Conservation (phyloP, 2,888 invertebrate genomes). For the Copidosoma aretas region DNA sequence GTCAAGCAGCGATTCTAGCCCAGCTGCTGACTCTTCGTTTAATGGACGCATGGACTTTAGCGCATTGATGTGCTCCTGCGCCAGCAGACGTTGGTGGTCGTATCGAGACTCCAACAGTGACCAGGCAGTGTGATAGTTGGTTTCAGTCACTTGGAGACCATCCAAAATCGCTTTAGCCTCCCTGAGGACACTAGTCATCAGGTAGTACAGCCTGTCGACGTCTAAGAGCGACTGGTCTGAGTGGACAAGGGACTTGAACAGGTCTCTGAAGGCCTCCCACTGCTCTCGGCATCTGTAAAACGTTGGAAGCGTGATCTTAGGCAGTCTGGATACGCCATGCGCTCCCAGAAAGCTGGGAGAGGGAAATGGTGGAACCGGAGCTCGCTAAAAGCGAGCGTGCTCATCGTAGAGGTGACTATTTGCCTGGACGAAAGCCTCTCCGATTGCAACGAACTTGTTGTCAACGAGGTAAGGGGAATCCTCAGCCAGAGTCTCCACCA, state of each 20-base stretch:
- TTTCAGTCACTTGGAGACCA: background rate
- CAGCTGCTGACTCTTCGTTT: background rate
- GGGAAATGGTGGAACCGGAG: background rate
- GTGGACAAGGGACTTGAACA: slow-evolving; percentile 5
- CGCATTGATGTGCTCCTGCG: background rate
- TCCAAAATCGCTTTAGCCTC: background rate
- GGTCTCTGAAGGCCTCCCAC: slow-evolving; percentile 16
- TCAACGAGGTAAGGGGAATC: slow-evolving; percentile 1
- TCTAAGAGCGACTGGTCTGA: background rate
- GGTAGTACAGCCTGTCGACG: slow-evolving; percentile 1
- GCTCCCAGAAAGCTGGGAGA: background rate
- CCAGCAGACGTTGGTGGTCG: background rate
- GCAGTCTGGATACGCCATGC: background rate
- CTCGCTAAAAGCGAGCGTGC: background rate
- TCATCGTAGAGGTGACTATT: slow-evolving; percentile 5
- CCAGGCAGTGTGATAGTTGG: background rate
- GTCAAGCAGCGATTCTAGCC: background rate
- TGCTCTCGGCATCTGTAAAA: slow-evolving; percentile 2
- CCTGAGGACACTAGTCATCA: background rate
- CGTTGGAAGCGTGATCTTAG: background rate
- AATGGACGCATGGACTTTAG: too few species aligned
- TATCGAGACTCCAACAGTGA: background rate
- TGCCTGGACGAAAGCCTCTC: background rate
- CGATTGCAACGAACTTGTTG: background rate
- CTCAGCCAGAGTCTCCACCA: background rate